These are phyloP conservation scores for Carcina quercana DNA, from an alignment of 2,888 invertebrate species.

Conservation along the genomic window DNA sequence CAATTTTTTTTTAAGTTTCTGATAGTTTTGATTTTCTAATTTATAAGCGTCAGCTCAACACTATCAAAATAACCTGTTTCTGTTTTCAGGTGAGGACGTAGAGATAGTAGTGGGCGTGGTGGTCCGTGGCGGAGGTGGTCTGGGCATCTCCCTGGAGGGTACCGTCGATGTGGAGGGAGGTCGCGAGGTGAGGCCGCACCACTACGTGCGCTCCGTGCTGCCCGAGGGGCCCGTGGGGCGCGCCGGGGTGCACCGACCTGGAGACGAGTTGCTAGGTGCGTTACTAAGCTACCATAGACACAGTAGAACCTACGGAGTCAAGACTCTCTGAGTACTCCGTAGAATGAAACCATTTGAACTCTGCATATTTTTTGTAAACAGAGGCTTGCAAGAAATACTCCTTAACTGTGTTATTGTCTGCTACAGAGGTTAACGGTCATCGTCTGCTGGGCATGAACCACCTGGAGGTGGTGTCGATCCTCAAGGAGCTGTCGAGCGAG, in stretches of 20 bases:
- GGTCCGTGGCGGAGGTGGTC: conserved; percentile 87
- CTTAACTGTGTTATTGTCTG: not conserved
- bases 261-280: conserved; percentile 93
- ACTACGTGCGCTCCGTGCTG: conserved; percentile 97
- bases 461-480: conserved; percentile 93
- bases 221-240: conserved; percentile 98
- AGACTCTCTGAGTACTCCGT: no score
- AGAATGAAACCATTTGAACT: no score
- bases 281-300: no score
- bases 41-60: no score
- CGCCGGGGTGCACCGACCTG: conserved; percentile 90
- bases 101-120: conserved; percentile 71
- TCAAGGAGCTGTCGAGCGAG: conserved; percentile 92
- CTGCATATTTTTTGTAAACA: not conserved
- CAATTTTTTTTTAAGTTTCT: no score
- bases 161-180: conserved; percentile 99
- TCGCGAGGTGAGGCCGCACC: conserved; percentile 97
- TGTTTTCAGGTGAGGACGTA: conserved; percentile 62
- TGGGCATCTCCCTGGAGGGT: conserved; percentile 98
- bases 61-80: no score
- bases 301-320: no score
- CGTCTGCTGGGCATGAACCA: conserved; percentile 93
- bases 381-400: conserved; percentile 8
- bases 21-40: no score
- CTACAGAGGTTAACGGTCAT: conserved; percentile 89